These are phyloP conservation scores for Microplitis deprimator DNA, from an alignment of 2,888 invertebrate genomes.

Conservation along the genomic window DNA sequence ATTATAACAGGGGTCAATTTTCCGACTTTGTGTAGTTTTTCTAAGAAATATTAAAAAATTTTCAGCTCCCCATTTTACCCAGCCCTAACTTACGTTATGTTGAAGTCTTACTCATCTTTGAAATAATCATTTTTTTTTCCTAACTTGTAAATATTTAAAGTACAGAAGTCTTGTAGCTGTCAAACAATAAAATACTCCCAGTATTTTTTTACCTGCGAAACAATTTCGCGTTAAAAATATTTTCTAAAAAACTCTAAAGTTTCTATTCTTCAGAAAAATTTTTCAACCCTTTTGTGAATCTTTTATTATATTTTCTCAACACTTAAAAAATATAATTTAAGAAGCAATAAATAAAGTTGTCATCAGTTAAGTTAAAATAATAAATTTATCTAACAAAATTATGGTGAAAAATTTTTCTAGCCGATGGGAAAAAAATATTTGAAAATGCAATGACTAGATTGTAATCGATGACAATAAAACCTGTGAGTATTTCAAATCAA, in stretches of 20 bases:
- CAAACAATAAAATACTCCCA: background rate
- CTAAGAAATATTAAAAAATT: too few species aligned
- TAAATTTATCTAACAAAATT: background rate
- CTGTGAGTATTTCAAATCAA: constrained; percentile 24
- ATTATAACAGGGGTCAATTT: too few species aligned
- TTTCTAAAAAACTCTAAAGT: background rate
- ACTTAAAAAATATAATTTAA: too few species aligned
- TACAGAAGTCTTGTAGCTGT: background rate
- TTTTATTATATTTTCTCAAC: too few species aligned
- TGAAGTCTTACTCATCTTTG: too few species aligned
- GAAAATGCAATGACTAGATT: background rate
- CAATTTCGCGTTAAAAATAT: background rate
- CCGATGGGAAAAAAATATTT: background rate
- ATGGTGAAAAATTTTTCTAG: too few species aligned
- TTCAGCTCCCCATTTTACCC: too few species aligned
- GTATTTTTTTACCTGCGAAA: background rate
- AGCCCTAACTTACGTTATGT: too few species aligned
- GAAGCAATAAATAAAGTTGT: too few species aligned
- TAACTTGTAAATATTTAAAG: background rate
- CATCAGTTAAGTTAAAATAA: background rate
- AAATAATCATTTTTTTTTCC: too few species aligned
- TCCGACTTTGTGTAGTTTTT: too few species aligned
- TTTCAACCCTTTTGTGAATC: background rate
- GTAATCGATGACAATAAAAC: constrained; percentile 10
- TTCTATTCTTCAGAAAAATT: background rate